Evolutionary conservation across 2,113 vertebrate species (phyloP).

Genomic region (Daboia siamensis): DNA sequence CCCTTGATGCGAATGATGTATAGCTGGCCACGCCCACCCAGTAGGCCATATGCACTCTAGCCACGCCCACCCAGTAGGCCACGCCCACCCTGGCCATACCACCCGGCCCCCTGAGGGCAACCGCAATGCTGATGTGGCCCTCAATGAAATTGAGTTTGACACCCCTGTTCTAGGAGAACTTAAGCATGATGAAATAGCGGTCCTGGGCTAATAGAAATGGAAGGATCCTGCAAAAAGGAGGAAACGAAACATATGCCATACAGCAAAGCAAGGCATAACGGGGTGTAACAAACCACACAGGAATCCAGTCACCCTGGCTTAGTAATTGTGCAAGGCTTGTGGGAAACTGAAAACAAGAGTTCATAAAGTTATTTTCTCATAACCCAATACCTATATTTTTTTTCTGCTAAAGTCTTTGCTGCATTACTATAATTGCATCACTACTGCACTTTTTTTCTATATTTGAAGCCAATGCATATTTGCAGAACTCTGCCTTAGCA

Average conservation of each 20-base stretch:
- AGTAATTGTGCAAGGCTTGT: not conserved
- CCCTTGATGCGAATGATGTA: too few species aligned
- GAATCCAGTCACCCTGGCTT: not conserved
- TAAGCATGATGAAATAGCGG: not conserved
- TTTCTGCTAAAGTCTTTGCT: not conserved
- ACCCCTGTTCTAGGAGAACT: not conserved
- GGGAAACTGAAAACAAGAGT: not conserved
- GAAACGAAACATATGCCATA: not conserved
- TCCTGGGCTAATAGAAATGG: not conserved
- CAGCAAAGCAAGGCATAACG: not conserved
- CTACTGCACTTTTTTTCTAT: not conserved
- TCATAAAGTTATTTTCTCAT: not conserved
- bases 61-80: too few species aligned
- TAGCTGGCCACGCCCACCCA: too few species aligned
- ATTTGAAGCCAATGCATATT: not conserved
- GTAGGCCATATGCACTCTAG: too few species aligned
- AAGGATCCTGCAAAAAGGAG: not conserved
- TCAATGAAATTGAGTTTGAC: too few species aligned
- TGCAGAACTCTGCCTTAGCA: not conserved
- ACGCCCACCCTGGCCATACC: too few species aligned
- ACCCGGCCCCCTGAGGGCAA: too few species aligned
- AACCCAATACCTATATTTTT: not conserved
- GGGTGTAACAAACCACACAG: not conserved
- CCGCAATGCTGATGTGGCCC: too few species aligned
- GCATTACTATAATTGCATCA: not conserved